Evolutionary conservation across 2,888 invertebrate genomes (phyloP).

Genomic region (Hyppa rectilinea): DNA sequence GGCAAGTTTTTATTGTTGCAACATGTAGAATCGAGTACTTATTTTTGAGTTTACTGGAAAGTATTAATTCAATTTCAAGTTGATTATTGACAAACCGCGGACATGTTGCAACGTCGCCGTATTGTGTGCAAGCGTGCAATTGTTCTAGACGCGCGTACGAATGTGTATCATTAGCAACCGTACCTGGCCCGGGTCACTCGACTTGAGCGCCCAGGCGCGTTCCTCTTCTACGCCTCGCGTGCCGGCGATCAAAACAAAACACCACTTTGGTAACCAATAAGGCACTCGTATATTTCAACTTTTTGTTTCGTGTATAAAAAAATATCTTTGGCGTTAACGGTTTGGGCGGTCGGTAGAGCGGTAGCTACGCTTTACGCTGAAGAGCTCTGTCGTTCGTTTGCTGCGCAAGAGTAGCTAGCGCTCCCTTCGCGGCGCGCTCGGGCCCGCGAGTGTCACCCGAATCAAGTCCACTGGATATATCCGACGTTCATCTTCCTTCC

Average conservation of each 20-base stretch:
- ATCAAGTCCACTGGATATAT: constrained; percentile 87
- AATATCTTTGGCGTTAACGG: constrained; percentile 87
- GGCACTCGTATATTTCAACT: constrained; percentile 90
- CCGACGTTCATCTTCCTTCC: constrained; percentile 79
- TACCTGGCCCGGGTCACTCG: constrained; percentile 95
- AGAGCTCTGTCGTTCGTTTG: constrained; percentile 1
- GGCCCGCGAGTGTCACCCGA: constrained; percentile 82
- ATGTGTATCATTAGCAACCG: constrained; percentile 88
- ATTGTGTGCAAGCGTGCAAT: constrained; percentile 69
- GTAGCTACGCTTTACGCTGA: constrained; percentile 46
- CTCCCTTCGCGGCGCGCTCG: constrained; percentile 32
- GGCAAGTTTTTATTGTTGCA: constrained; percentile 64
- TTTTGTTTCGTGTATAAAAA: constrained; percentile 81
- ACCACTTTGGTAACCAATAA: constrained; percentile 88
- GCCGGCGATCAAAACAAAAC: constrained; percentile 86
- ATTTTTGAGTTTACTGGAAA: constrained; percentile 7
- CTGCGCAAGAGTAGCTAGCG: constrained; percentile 33
- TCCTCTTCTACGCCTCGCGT: constrained; percentile 84
- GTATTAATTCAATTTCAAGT: constrained; percentile 2
- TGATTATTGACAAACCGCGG: constrained; percentile 32
- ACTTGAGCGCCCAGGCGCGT: constrained; percentile 95
- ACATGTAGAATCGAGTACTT: constrained; percentile 58
- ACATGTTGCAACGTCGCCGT: constrained; percentile 60
- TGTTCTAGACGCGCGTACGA: constrained; percentile 82
- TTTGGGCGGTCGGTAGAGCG: constrained; percentile 56